Base-by-base conservation (phyloP, 2,888 invertebrate genomes). In the Meandrusa payeni region DNA sequence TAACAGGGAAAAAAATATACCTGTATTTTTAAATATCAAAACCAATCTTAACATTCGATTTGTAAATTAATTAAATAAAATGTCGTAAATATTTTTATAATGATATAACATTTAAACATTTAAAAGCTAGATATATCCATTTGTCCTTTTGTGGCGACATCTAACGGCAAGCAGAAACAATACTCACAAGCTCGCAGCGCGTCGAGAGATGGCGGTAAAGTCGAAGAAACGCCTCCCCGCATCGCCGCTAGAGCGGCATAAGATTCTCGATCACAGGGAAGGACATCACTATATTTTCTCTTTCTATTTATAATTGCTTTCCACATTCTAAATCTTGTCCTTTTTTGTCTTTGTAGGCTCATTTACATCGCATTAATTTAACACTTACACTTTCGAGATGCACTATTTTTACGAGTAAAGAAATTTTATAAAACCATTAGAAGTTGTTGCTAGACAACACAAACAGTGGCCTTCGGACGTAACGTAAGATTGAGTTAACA, bases 141-240 rank as follows among this genome's bases (percentile, higher is more conserved):
- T n/a, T n/a, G n/a, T 12, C 22, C 4, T 6, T 26, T 15, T 7
- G 1, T 15, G 15, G 15, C 51, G 82, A 66, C 76, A 76, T 61
- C 85, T 80, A 69, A 52, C 54, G 66, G 46, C 56, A 64, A 81
- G 63, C 83, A 80, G 85, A 59, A 9, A 27, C 32, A 70, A 58
- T 73, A 85, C 87, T 87, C 68, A 87, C 87, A 87, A 75, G 87
- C 86, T 61, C 86, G 76, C 15, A 86, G 66, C 11, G 86, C 87
- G 59, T 87, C 86, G 39, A 87, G 78, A 71, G 86, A 87, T 74
- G 87, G 86, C 76, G 86, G 87, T 61, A 87, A 66, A 26, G 87
- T 87, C 51, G 87, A 82, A 5, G 87, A 77, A 46, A 65, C 76
- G 41, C 87, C 87, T 76, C 86, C 83, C 46, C 80, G 66, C 81